Conservation (phyloP, 2,888 invertebrate genomes). For the Abrostola tripartita region DNA sequence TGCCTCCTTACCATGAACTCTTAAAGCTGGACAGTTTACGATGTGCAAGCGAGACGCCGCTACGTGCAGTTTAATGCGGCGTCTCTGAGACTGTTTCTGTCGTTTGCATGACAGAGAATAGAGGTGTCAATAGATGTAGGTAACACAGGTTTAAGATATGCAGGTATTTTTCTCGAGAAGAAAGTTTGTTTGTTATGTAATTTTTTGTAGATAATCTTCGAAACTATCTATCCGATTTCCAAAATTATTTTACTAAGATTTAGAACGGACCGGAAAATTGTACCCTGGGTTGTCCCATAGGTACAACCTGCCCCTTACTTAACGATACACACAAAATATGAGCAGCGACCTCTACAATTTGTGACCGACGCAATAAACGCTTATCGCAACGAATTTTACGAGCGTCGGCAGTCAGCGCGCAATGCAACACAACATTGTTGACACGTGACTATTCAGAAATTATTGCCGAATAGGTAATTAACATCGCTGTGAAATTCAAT, state of each 20-base stretch:
- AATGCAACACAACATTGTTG: constrained; percentile 26
- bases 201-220: too few relatives aligned
- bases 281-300: neutral
- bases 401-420: constrained; percentile 11
- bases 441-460: constrained; percentile 10
- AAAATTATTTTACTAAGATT: neutral
- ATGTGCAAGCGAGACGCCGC: too few relatives aligned
- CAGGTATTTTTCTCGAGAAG: too few relatives aligned
- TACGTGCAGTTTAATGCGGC: too few relatives aligned
- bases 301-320: constrained; percentile 2
- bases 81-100: too few relatives aligned
- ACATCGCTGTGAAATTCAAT: too few relatives aligned
- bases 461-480: neutral
- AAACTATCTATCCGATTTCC: neutral
- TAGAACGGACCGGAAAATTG: neutral
- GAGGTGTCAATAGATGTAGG: too few relatives aligned
- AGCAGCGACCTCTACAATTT: constrained; percentile 19
- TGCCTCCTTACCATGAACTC: too few relatives aligned
- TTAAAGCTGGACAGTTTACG: too few relatives aligned
- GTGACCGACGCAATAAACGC: constrained; percentile 28
- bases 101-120: too few relatives aligned
- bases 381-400: constrained; percentile 34
- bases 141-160: too few relatives aligned
- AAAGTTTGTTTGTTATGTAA: too few relatives aligned
- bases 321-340: constrained; percentile 20